Evolutionary conservation across 1,140 invertebrate species (phyloP).

Genomic region (Dendroctonus valens): DNA sequence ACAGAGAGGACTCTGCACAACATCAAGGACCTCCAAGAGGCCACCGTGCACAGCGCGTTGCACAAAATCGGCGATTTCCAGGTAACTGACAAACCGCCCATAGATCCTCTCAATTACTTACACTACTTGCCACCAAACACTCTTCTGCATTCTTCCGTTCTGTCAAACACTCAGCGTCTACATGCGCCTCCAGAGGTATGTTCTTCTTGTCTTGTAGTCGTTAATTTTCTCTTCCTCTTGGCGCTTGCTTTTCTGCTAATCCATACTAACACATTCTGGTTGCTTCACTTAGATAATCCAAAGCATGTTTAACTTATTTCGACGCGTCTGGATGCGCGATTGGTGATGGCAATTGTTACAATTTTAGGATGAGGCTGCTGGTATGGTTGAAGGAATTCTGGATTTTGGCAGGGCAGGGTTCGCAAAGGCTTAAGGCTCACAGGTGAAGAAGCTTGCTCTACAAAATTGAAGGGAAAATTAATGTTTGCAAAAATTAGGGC

Average conservation of each 20-base stretch:
- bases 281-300: no score
- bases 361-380: slow-evolving; percentile 57
- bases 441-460: background rate
- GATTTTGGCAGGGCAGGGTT: slow-evolving; percentile 59
- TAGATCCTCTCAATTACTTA: slow-evolving; percentile 27
- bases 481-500: slow-evolving; percentile 40
- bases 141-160: slow-evolving; percentile 33
- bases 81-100: slow-evolving; percentile 47
- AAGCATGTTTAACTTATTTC: background rate
- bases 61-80: slow-evolving; percentile 61
- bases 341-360: background rate
- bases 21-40: slow-evolving; percentile 56
- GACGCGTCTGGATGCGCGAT: background rate
- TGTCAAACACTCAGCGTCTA: slow-evolving; percentile 28
- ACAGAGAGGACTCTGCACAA: slow-evolving; percentile 48
- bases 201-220: slow-evolving; percentile 7
- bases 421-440: slow-evolving; percentile 58
- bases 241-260: no score
- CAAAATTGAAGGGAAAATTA: no score
- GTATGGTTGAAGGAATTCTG: slow-evolving; percentile 59
- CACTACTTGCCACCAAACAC: slow-evolving; percentile 33
- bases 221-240: no score
- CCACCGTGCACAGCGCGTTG: no score
- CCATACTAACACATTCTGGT: no score
- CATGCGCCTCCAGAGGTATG: slow-evolving; percentile 24